These are phyloP conservation scores for Leucania comma DNA, from an alignment of 2,888 invertebrate genomes.

Conservation along the genomic window DNA sequence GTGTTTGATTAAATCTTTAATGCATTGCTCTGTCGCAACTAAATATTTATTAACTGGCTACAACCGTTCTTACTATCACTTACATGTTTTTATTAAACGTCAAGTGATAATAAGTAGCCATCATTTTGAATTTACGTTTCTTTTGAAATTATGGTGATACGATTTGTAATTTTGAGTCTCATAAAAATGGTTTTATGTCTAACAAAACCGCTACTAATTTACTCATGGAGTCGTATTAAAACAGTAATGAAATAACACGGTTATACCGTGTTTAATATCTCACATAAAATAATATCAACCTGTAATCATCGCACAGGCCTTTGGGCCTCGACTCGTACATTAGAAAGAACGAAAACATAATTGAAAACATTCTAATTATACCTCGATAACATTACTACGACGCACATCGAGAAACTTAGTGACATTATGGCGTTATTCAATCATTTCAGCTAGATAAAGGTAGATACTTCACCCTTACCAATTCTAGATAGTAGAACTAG, in stretches of 20 bases:
- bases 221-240: constrained; percentile 21
- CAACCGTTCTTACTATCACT: constrained; percentile 44
- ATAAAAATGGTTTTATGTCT: constrained; percentile 34
- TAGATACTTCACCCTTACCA: background rate
- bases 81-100: constrained; percentile 45
- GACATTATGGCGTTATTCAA: background rate
- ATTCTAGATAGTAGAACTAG: background rate
- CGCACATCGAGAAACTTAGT: background rate
- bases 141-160: constrained; percentile 28
- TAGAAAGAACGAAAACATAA: constrained; percentile 7
- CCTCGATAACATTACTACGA: background rate
- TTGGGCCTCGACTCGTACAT: background rate
- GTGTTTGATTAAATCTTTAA: constrained; percentile 61
- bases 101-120: constrained; percentile 35
- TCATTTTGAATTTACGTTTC: constrained; percentile 28
- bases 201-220: constrained; percentile 34
- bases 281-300: constrained; percentile 13
- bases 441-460: background rate
- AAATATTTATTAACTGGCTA: constrained; percentile 49
- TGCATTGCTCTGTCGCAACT: constrained; percentile 54
- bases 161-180: constrained; percentile 36
- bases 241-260: constrained; percentile 27
- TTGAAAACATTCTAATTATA: background rate
- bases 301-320: constrained; percentile 12
- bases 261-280: constrained; percentile 13